Conservation (phyloP, 2,797 vertebrate species). For the Cynodonichthys magdalenae region DNA sequence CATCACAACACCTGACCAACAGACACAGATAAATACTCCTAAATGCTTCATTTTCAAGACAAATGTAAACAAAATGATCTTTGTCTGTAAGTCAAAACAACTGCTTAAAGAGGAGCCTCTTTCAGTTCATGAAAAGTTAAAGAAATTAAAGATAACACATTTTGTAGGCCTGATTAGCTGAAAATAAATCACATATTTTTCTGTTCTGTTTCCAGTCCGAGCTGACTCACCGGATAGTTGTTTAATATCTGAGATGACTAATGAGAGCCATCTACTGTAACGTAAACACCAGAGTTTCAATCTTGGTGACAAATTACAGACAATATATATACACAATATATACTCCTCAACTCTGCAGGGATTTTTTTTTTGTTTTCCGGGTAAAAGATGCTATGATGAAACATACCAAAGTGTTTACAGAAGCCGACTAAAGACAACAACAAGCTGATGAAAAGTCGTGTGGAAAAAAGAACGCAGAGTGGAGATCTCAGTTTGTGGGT, state of each 20-base stretch:
- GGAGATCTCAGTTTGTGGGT: slow-evolving; percentile 11
- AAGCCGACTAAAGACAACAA: slow-evolving; percentile 42
- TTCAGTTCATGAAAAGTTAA: not conserved
- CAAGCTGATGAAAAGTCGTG: slow-evolving; percentile 20
- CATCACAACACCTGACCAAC: slow-evolving; percentile 79
- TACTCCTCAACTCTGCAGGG: slow-evolving; percentile 13
- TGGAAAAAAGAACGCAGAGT: slow-evolving; percentile 31
- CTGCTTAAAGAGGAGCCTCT: not conserved
- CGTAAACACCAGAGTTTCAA: slow-evolving; percentile 52
- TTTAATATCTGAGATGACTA: slow-evolving; percentile 33
- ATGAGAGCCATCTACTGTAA: slow-evolving; percentile 40
- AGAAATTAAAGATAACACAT: not conserved
- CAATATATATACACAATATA: slow-evolving; percentile 36
- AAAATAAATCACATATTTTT: not conserved
- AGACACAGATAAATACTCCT: not conserved
- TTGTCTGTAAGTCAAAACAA: no score
- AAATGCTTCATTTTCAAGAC: not conserved
- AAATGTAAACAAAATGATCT: not conserved
- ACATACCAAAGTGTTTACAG: slow-evolving; percentile 56
- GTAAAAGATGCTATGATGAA: slow-evolving; percentile 33
- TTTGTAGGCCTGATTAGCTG: not conserved
- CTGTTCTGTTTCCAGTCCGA: slow-evolving; percentile 8
- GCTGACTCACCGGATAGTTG: slow-evolving; percentile 16
- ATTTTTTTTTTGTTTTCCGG: not conserved
- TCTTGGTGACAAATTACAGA: slow-evolving; percentile 51